Percentiles rank a stretch among this genome's conserved stretches.
Evolutionary conservation across 2,888 invertebrate species (phyloP).

Genomic region (Andrena trimmerana): DNA sequence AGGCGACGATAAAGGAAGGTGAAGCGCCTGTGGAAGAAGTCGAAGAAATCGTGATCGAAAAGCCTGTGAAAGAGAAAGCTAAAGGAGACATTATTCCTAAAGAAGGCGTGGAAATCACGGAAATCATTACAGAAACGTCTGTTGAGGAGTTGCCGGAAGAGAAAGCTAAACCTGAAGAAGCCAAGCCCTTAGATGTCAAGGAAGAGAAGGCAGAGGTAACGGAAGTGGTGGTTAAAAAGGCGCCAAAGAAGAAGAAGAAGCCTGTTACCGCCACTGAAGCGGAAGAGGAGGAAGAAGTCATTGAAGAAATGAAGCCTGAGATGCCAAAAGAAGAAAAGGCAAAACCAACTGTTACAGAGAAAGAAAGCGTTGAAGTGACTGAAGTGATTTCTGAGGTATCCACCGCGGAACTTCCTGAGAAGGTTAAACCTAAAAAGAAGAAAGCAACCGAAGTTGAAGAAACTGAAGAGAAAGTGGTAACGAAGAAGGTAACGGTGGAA

Average conservation of each 20-base stretch:
- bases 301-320: slow-evolving; percentile 74
- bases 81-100: slow-evolving; percentile 63
- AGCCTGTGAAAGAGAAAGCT: slow-evolving; percentile 57
- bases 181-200: slow-evolving; percentile 40
- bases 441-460: slow-evolving; percentile 60
- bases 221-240: slow-evolving; percentile 74
- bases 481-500: slow-evolving; percentile 59
- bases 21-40: slow-evolving; percentile 71
- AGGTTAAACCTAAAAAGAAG: slow-evolving; percentile 61
- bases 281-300: slow-evolving; percentile 72
- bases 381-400: slow-evolving; percentile 67
- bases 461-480: slow-evolving; percentile 55
- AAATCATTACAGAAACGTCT: slow-evolving; percentile 64
- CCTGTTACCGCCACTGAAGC: slow-evolving; percentile 66
- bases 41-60: slow-evolving; percentile 69
- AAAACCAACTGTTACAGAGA: slow-evolving; percentile 77
- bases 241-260: slow-evolving; percentile 73
- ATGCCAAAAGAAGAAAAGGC: slow-evolving; percentile 74
- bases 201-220: slow-evolving; percentile 72
- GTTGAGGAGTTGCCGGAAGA: slow-evolving; percentile 69
- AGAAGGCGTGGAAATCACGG: slow-evolving; percentile 67
- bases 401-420: slow-evolving; percentile 67
- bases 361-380: slow-evolving; percentile 79
- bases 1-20: slow-evolving; percentile 63
- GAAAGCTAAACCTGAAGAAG: slow-evolving; percentile 70